Evolutionary conservation across 1,140 invertebrate species (phyloP).

Genomic region (Aphelinus certus): DNA sequence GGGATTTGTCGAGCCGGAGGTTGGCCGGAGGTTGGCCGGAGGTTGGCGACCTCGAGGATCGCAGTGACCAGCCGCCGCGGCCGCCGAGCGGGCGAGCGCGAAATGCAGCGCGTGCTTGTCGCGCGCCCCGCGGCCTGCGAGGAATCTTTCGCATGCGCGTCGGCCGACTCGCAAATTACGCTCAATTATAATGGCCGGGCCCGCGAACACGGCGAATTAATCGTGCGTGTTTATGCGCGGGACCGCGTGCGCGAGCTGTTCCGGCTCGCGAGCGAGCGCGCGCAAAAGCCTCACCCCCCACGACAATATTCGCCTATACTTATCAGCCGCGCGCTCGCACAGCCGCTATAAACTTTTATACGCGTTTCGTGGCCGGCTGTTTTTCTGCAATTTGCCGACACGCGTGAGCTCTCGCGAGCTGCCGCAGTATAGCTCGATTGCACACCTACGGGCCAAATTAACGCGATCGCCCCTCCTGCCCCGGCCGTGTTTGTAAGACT

Average conservation of each 20-base stretch:
- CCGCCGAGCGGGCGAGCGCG: no score
- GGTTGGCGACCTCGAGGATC: slow-evolving; percentile 17
- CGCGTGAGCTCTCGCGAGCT: not conserved
- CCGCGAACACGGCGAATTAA: slow-evolving; percentile 14
- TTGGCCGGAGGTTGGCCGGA: not conserved
- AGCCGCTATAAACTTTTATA: slow-evolving; percentile 13
- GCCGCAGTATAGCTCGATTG: not conserved
- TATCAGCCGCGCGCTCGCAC: no score
- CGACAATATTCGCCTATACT: slow-evolving; percentile 1
- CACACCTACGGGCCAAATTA: not conserved
- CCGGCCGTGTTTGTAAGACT: not conserved
- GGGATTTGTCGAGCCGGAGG: no score
- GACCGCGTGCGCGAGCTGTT: no score
- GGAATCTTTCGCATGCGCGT: slow-evolving; percentile 11
- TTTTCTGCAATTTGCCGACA: slow-evolving; percentile 2
- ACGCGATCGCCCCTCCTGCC: not conserved
- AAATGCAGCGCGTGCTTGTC: not conserved
- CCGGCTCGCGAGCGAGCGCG: no score
- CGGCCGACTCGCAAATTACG: slow-evolving; percentile 17
- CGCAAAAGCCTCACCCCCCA: not conserved
- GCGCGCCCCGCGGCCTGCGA: not conserved
- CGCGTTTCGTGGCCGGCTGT: not conserved
- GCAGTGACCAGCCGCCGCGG: no score
- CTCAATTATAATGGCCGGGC: slow-evolving; percentile 13
- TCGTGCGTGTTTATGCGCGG: slow-evolving; percentile 19